These are phyloP conservation scores for Hecatera dysodea DNA, from an alignment of 2,888 invertebrate species.

Conservation along the genomic window DNA sequence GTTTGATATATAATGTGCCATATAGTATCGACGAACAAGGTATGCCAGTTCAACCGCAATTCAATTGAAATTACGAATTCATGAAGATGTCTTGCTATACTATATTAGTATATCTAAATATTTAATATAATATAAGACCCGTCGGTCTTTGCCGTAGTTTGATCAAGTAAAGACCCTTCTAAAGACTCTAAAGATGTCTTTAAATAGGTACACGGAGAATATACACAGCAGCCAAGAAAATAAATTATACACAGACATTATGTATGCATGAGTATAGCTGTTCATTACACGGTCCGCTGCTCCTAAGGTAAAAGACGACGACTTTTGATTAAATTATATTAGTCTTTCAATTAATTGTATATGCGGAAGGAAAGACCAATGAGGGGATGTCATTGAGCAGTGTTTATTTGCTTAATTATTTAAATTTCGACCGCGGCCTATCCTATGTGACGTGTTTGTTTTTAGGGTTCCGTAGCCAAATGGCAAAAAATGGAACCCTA, in stretches of 20 bases:
- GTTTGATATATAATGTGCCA: too few relatives aligned
- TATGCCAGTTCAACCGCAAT: neutral
- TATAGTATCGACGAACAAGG: too few relatives aligned
- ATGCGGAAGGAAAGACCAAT: constrained; percentile 1
- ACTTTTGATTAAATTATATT: constrained; percentile 44
- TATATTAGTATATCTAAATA: too few relatives aligned
- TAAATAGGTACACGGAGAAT: constrained; percentile 2
- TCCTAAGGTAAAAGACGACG: constrained; percentile 25
- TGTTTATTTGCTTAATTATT: neutral
- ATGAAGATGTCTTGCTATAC: neutral
- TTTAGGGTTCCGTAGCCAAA: too few relatives aligned
- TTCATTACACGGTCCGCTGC: constrained; percentile 28
- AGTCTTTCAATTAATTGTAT: constrained; percentile 49
- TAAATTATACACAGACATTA: constrained; percentile 55
- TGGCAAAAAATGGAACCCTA: too few relatives aligned
- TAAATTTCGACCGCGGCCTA: too few relatives aligned
- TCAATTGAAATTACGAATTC: neutral
- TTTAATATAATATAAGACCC: too few relatives aligned
- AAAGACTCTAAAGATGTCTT: constrained; percentile 30
- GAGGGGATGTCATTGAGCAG: neutral
- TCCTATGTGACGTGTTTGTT: too few relatives aligned
- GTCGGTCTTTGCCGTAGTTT: neutral
- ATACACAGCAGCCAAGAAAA: constrained; percentile 28
- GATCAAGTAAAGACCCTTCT: neutral
- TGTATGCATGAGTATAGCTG: constrained; percentile 43